Base-by-base conservation (phyloP, 2,888 invertebrate species). In the Scrobipalpa atriplicella region DNA sequence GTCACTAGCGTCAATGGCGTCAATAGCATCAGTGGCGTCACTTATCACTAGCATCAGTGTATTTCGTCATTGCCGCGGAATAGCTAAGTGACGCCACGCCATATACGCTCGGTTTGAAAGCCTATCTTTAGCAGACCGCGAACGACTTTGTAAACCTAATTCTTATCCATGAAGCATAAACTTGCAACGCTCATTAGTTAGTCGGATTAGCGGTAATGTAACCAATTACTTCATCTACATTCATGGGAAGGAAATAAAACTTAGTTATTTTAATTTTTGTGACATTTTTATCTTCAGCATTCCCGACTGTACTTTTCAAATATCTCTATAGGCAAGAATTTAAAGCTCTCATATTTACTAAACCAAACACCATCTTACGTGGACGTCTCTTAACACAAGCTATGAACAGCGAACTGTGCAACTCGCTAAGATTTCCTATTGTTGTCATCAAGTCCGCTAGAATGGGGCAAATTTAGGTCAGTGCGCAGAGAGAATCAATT, bases 401-500 rank as follows among this genome's bases (percentile, higher is more conserved):
- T 29, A 11, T 58, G 36, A 29, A 38, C 7, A 16, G 13, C 16
- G 58, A 36, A 58, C n/a, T n/a, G n/a, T n/a, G n/a, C n/a, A 58
- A 16, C n/a, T n/a, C n/a, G 36, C 9, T 9, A 16, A 16, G 16
- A 29, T 29, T n/a, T 38, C 54, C 11, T 1, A n/a, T 54, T 21
- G n/a, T n/a, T 16, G 18, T 52, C 58, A 2, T 5, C 36, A 21
- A 13, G 36, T 58, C 36, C n/a, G n/a, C 13, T 2, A 9, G 9
- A n/a, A n/a, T 19, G 7, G 19, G 18, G 11, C 11, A n/a, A 41
- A 66, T 68, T 66, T 67, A 64, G 69, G 69, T 67, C 69, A 67
- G 54, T 69, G 69, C 69, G 69, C 70, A n/a, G n/a, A 72, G 71
- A 68, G 58, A 72, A 72, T 72, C 71, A 72, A 74, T 72, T 68